phyloP scores from a whole-genome alignment of 2,888 invertebrate genomes.

The Eulithis prunata region DNA sequence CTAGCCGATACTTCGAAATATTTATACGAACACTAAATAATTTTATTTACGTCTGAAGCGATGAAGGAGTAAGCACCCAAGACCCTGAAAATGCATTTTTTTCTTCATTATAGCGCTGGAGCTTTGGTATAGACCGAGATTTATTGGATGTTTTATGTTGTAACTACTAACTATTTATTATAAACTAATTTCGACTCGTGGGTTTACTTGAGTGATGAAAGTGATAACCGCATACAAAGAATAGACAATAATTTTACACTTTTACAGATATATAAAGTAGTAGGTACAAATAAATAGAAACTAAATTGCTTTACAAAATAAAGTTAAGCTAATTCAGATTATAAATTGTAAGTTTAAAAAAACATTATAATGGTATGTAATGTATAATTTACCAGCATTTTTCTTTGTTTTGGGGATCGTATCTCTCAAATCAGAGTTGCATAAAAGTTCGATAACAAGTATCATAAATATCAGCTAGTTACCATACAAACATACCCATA shows the following conservation, averaged over 20 bases:
- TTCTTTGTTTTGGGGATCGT: not conserved
- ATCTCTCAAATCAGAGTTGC: not conserved
- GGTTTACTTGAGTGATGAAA: too few relatives aligned
- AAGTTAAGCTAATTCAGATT: too few relatives aligned
- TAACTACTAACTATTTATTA: too few relatives aligned
- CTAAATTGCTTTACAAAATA: too few relatives aligned
- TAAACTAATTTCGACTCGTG: too few relatives aligned
- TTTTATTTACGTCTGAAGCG: constrained; percentile 70
- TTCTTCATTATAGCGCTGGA: not conserved
- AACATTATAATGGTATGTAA: too few relatives aligned
- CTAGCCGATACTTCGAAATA: constrained; percentile 67
- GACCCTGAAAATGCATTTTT: not conserved
- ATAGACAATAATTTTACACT: too few relatives aligned
- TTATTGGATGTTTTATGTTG: not conserved
- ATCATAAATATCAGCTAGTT: constrained; percentile 18
- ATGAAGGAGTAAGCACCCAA: constrained; percentile 17
- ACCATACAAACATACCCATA: constrained; percentile 17
- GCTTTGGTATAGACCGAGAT: not conserved
- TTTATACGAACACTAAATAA: constrained; percentile 60
- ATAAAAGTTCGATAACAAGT: constrained; percentile 3
- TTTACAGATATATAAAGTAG: too few relatives aligned
- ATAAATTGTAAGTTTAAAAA: too few relatives aligned
- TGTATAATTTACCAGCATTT: too few relatives aligned
- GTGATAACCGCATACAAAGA: too few relatives aligned
- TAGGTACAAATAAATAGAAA: too few relatives aligned